These are phyloP conservation scores for Cladorhizidae sp. DNA, from an alignment of 37 sponge, comb jelly and placozoan genomes.

Conservation along the genomic window DNA sequence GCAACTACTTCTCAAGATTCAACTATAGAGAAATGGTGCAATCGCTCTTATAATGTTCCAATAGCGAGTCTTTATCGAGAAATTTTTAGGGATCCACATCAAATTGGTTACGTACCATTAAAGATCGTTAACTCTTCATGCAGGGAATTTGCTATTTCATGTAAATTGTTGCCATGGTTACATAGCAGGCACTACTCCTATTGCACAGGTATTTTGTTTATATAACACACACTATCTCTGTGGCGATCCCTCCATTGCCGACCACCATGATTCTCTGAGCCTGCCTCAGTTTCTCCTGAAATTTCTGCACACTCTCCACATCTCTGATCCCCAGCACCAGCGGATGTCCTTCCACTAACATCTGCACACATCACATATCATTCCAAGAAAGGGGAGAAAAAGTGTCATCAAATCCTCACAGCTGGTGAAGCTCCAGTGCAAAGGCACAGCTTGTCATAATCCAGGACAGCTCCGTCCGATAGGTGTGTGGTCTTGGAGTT, in stretches of 20 bases:
- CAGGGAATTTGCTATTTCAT: too few relatives aligned
- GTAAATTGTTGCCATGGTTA: too few relatives aligned
- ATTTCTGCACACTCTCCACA: constrained; percentile 92
- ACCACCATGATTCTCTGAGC: constrained; percentile 83
- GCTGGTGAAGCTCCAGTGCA: constrained; percentile 89
- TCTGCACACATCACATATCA: constrained; percentile 10
- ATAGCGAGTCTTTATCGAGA: too few relatives aligned
- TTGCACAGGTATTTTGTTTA: too few relatives aligned
- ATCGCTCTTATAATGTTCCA: too few relatives aligned
- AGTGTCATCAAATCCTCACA: neutral
- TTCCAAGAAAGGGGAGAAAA: neutral
- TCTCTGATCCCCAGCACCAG: constrained; percentile 91
- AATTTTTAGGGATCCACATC: too few relatives aligned
- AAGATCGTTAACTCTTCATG: too few relatives aligned
- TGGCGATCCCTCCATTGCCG: constrained; percentile 99
- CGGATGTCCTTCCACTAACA: constrained; percentile 51
- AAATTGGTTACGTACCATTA: too few relatives aligned
- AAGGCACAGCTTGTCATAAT: constrained; percentile 88
- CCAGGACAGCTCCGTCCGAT: constrained; percentile 42
- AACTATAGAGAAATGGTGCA: too few relatives aligned
- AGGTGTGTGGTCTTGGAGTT: constrained; percentile 35
- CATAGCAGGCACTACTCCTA: too few relatives aligned
- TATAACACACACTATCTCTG: constrained; percentile 89
- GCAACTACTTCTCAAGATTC: too few relatives aligned
- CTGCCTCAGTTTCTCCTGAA: constrained; percentile 66